These are phyloP conservation scores for Tetrao urogallus DNA, from an alignment of 2,113 vertebrate genomes.

Conservation along the genomic window DNA sequence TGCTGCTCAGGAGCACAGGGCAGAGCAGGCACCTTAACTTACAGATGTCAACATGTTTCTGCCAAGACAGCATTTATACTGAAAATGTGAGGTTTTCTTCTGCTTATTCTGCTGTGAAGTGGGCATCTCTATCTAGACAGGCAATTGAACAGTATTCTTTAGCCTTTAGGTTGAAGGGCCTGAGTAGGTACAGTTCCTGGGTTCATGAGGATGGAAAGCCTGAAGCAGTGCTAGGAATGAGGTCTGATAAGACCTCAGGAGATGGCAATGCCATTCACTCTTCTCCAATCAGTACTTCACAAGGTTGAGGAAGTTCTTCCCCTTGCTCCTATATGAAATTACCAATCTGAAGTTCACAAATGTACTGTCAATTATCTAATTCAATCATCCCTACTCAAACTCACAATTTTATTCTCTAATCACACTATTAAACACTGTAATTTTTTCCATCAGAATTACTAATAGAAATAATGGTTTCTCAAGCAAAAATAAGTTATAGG, in stretches of 20 bases:
- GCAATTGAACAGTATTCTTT: not conserved
- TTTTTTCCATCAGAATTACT: not conserved
- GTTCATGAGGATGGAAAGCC: not conserved
- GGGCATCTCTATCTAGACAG: not conserved
- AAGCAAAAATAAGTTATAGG: not conserved
- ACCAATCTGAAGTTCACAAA: not conserved
- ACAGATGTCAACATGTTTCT: not conserved
- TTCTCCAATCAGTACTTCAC: not conserved
- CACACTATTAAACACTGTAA: not conserved
- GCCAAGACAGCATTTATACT: not conserved
- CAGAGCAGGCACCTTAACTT: not conserved
- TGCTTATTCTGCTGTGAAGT: not conserved
- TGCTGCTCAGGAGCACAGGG: not conserved
- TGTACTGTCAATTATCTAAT: not conserved
- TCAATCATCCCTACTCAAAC: not conserved
- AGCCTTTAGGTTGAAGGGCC: not conserved
- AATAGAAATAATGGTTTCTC: not conserved
- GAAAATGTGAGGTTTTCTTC: not conserved
- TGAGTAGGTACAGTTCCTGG: not conserved
- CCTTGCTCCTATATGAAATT: not conserved
- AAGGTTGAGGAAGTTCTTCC: not conserved
- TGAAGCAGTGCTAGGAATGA: not conserved
- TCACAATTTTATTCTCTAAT: not conserved
- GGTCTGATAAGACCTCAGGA: not conserved
- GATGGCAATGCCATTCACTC: not conserved